Evolutionary conservation across 2,888 invertebrate species (phyloP), one percentile per base, ranked within the genome.

Genomic region (Morpho achilles): DNA sequence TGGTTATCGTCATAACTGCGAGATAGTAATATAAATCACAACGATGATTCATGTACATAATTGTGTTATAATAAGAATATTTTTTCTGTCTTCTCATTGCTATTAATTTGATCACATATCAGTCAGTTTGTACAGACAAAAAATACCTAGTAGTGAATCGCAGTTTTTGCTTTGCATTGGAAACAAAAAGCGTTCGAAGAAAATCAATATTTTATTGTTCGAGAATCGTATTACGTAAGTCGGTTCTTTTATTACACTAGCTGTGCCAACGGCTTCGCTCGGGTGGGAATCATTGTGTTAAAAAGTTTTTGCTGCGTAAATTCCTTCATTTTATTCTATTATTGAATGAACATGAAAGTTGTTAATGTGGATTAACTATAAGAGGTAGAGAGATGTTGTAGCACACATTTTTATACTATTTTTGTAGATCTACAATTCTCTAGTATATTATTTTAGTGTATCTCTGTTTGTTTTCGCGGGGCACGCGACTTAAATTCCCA

Each of bases 101-200:
- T 47, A 53, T 53, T 53, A 53, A 53, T 53, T 53, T 47, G 46
- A 53, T 53, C 47, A 46, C 53, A 47, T 53, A 46, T 46, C 53
- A 53, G 40, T 41, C 53, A 47, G 45, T 10, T 43, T 10, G 39
- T 52, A 22, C 22, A 22, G 40, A 53, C 46, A 46, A 53, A 53
- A 53, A 53, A 46, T 46, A 46, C 7, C 46, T 53, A 8, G 7
- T 16, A 53, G 47, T 53, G 47, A 44, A 46, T 53, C 16, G 9
- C 46, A 45, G 52, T n/a, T 7, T 8, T 43, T 22, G 40, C 41
- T 45, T 53, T 53, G 53, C 41, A 53, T 46, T 53, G 46, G 46
- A 47, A 47, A 53, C 53, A 53, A 53, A 47, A 53, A 53, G 53
- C 39, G 46, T 47, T 47, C 44, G 39, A n/a, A 23, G 40, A 40